Base-by-base conservation (phyloP, 2,113 vertebrate species). In the Lichenostomus cassidix region DNA sequence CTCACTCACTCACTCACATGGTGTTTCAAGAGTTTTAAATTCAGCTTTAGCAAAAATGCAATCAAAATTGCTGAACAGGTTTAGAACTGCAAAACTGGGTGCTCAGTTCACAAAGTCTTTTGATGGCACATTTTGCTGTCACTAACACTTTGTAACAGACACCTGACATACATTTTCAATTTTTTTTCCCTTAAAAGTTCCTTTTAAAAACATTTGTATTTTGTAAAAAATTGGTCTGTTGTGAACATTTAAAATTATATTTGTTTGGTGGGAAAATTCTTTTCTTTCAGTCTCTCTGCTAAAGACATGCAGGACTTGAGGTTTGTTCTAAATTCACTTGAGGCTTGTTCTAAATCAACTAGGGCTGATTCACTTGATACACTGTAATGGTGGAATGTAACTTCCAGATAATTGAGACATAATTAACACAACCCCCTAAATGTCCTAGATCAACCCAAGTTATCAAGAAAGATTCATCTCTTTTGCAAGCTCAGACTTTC, bases 1-100 rank as follows among this genome's bases (percentile, higher is more conserved):
- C 5, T 11, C 35, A 31, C 6, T 5, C 35, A 31, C 6, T 5
- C 44, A 50, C 15, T 12, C 29, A 15, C 6, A n/a, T 2, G 2
- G 20, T 47, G 15, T 35, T 70, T 46, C 21, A 75, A 49, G 35
- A 53, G 37, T 33, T 84, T 65, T 22, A 62, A 60, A 65, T 85
- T 42, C 44, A 60, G 12, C 21, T 52, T 74, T 1, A 70, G 46
- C 23, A 52, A 70, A 92, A 92, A 82, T 14, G 35, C 44, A 41
- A 19, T 19, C 19, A 62, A 44, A 83, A 78, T 10, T 12, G 9
- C 16, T 83, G 55, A 22, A 60, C 1, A 44, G 6, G 11, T 56
- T 91, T 60, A 56, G 6, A 85, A 69, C 13, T 73, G 33, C 27
- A 78, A 75, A 95, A 41, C 7, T 5, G 39, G 17, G 13, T 58